Evolutionary conservation across 1,140 invertebrate genomes (phyloP).

Genomic region (Drosophila novamexicana): DNA sequence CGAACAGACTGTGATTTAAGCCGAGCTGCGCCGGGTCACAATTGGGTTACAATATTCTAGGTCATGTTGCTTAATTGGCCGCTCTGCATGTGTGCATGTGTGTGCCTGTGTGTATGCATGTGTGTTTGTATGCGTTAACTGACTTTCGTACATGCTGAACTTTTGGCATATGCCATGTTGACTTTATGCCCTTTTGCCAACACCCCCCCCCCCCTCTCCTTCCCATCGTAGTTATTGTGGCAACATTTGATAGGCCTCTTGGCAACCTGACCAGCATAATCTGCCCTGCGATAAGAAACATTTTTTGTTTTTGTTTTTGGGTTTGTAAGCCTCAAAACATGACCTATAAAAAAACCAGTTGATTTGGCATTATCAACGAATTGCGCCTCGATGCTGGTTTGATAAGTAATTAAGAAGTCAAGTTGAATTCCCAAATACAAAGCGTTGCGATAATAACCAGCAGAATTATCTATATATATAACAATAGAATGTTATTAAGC

Average conservation of each 20-base stretch:
- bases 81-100: constrained; percentile 25
- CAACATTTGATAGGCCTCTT: constrained; percentile 14
- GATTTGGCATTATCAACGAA: not conserved
- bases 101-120: constrained; percentile 16
- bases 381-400: not conserved
- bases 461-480: too few species aligned
- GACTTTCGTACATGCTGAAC: constrained; percentile 29
- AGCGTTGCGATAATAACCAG: too few species aligned
- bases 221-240: not conserved
- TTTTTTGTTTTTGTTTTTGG: not conserved
- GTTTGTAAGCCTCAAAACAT: not conserved
- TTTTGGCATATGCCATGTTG: constrained; percentile 41
- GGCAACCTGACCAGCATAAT: constrained; percentile 22
- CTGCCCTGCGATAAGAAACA: constrained; percentile 14
- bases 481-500: too few species aligned
- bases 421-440: too few species aligned
- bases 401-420: not conserved
- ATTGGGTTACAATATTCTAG: constrained; percentile 73
- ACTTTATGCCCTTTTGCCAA: constrained; percentile 25
- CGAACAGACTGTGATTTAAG: constrained; percentile 15
- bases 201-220: not conserved
- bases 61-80: constrained; percentile 71
- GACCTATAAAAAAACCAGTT: constrained; percentile 26
- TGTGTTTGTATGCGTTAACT: constrained; percentile 25
- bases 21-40: constrained; percentile 32